Evolutionary conservation across 1,140 invertebrate genomes (phyloP).

Genomic region (Diorhabda elongata): DNA sequence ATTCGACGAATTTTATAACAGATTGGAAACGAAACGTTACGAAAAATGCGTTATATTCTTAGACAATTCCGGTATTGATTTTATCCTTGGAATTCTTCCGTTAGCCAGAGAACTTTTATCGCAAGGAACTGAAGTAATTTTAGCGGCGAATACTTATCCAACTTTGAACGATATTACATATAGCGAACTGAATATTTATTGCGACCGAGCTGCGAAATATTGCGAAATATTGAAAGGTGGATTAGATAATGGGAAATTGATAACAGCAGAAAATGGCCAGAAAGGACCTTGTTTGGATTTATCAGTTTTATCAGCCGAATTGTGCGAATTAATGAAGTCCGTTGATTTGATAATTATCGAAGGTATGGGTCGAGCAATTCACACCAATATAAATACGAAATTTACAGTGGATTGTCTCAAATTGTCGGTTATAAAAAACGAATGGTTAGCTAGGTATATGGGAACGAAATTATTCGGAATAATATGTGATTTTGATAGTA

Average conservation of each 20-base stretch:
- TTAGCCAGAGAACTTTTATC: constrained; percentile 81
- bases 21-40: constrained; percentile 62
- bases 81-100: constrained; percentile 87
- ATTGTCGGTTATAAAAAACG: constrained; percentile 90
- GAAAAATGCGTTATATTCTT: constrained; percentile 90
- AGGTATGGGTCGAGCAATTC: constrained; percentile 93
- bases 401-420: constrained; percentile 90
- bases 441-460: constrained; percentile 84
- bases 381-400: constrained; percentile 87
- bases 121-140: constrained; percentile 80
- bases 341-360: constrained; percentile 90
- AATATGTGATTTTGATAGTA: constrained; percentile 80
- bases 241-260: constrained; percentile 61
- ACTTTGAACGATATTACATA: constrained; percentile 94
- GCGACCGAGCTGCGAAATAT: constrained; percentile 66
- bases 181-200: constrained; percentile 73
- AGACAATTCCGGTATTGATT: constrained; percentile 93
- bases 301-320: constrained; percentile 59
- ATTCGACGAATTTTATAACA: constrained; percentile 77
- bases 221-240: constrained; percentile 68
- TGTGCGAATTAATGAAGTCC: constrained; percentile 73
- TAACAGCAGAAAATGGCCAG: constrained; percentile 87
- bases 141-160: constrained; percentile 90
- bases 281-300: constrained; percentile 92
- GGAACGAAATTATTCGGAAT: constrained; percentile 91